Evolutionary conservation across 2,113 vertebrate genomes (phyloP).

Genomic region (Nematolebias whitei): DNA sequence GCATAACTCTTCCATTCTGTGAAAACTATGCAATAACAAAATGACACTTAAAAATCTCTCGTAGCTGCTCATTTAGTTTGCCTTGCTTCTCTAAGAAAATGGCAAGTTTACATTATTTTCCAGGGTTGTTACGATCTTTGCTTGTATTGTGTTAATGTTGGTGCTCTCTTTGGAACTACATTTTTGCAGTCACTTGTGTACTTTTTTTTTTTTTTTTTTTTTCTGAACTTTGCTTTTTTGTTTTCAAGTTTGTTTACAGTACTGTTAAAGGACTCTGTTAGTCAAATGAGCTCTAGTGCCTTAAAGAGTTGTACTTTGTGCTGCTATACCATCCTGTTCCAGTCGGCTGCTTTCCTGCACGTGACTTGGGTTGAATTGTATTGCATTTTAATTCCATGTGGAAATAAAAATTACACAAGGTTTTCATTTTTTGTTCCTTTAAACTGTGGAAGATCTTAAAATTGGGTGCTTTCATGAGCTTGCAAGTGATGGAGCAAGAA

Average conservation of each 20-base stretch:
- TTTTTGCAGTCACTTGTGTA: background rate
- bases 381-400: slow-evolving; percentile 47
- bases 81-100: slow-evolving; percentile 14
- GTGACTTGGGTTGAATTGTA: slow-evolving; percentile 23
- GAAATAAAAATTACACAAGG: slow-evolving; percentile 36
- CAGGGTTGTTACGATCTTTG: background rate
- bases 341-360: slow-evolving; percentile 9
- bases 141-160: no score
- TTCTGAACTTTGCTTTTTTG: background rate
- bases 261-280: slow-evolving; percentile 30
- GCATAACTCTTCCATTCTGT: slow-evolving; percentile 22
- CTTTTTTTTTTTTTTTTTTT: slow-evolving; percentile 8
- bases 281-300: slow-evolving; percentile 39
- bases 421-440: background rate
- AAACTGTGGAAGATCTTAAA: background rate
- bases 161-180: no score
- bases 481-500: no score
- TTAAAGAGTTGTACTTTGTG: slow-evolving; percentile 26
- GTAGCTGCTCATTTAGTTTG: slow-evolving; percentile 34
- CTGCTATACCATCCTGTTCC: slow-evolving; percentile 13
- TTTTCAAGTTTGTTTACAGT: slow-evolving; percentile 61
- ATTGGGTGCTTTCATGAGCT: no score
- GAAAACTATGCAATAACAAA: slow-evolving; percentile 30
- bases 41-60: slow-evolving; percentile 39
- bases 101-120: slow-evolving; percentile 11